Evolutionary conservation across 2,113 vertebrate species (phyloP).

Genomic region (Oryzias javanicus): DNA sequence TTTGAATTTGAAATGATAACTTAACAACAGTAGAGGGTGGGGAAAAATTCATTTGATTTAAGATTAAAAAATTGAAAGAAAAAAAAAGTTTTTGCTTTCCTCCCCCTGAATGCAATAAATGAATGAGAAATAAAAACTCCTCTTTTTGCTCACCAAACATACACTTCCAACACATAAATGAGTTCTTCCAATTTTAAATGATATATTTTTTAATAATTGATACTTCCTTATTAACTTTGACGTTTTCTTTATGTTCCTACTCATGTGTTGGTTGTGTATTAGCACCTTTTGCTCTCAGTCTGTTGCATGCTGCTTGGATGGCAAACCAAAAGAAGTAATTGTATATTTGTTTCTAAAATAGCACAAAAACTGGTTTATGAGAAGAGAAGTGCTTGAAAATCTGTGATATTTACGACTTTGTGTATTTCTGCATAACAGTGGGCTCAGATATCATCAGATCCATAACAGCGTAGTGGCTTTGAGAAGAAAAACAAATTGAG

Average conservation of each 20-base stretch:
- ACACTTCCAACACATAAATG: conserved; percentile 60
- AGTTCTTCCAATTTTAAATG: conserved; percentile 2
- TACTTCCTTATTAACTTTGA: conserved; percentile 2
- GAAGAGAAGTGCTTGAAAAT: not conserved
- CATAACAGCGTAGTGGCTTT: not conserved
- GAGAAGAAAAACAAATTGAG: no score
- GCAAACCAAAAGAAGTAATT: conserved; percentile 21
- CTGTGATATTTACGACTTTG: not conserved
- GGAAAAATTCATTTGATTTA: not conserved
- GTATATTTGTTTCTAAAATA: conserved; percentile 30
- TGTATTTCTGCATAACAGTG: not conserved
- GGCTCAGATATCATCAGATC: not conserved
- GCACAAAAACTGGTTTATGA: conserved; percentile 31
- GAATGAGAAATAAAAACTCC: no score
- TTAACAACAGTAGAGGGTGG: conserved; percentile 7
- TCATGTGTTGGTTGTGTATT: conserved; percentile 53
- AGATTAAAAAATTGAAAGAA: not conserved
- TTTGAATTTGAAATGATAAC: conserved; percentile 56
- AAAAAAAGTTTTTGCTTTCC: conserved; percentile 6
- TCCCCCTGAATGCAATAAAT: conserved; percentile 55
- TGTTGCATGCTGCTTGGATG: conserved; percentile 63
- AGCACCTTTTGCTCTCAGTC: conserved; percentile 18
- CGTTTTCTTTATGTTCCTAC: conserved; percentile 5
- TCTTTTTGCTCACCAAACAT: conserved; percentile 29
- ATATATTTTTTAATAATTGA: not conserved